Conservation (phyloP, 1,140 invertebrate genomes). For the Aphidius ervi region DNA sequence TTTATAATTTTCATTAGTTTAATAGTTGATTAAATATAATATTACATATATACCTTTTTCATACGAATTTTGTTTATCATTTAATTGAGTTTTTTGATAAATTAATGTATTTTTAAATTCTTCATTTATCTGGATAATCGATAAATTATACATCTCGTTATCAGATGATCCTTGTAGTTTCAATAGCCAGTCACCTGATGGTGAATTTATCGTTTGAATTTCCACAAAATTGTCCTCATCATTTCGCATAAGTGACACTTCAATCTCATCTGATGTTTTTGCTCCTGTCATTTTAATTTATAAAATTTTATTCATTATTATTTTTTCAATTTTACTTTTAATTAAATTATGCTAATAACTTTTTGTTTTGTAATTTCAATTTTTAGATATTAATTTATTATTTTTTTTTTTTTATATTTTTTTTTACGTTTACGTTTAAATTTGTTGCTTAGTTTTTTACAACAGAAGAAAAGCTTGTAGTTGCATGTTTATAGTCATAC, state of each 20-base stretch:
- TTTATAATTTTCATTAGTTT: no score
- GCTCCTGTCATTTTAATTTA: slow-evolving; percentile 1
- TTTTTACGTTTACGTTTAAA: no score
- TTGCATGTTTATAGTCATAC: slow-evolving; percentile 1
- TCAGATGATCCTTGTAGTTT: slow-evolving; percentile 26
- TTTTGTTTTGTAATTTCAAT: background rate
- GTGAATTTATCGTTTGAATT: slow-evolving; percentile 33
- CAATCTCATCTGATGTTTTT: slow-evolving; percentile 6
- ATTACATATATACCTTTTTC: slow-evolving; percentile 6
- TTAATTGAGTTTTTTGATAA: slow-evolving; percentile 1
- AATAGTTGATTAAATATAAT: no score
- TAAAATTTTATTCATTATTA: background rate
- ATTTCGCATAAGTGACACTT: slow-evolving; percentile 9
- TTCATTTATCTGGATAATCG: background rate
- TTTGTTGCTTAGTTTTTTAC: no score
- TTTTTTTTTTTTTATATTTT: no score
- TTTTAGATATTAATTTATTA: background rate
- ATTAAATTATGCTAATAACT: slow-evolving; percentile 6
- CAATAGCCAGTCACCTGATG: slow-evolving; percentile 33
- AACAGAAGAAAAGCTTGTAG: background rate
- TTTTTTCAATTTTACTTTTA: background rate
- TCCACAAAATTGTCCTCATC: slow-evolving; percentile 25
- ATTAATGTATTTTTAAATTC: background rate
- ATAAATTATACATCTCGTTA: slow-evolving; percentile 6
- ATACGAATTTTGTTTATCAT: background rate